These are phyloP conservation scores for Talpa occidentalis DNA, from an alignment of 2,113 vertebrate genomes.

Conservation along the genomic window DNA sequence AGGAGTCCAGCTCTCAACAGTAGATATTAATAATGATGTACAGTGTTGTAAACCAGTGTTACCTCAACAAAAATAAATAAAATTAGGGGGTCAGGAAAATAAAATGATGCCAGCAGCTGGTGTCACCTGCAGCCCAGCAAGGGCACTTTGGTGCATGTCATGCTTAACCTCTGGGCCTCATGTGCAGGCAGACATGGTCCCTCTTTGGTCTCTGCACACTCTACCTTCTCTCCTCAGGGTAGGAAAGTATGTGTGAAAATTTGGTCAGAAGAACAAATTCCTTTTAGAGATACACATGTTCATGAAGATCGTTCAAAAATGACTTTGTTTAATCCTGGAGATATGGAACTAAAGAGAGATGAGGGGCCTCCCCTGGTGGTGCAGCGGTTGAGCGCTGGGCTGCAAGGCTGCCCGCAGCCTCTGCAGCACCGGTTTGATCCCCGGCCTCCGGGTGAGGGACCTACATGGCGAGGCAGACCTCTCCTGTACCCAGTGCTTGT, in stretches of 20 bases:
- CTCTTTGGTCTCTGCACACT: background rate
- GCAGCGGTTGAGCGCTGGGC: too few species aligned
- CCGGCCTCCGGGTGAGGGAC: too few species aligned
- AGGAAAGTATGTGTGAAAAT: background rate
- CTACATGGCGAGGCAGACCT: too few species aligned
- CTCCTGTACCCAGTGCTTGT: too few species aligned
- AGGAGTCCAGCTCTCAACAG: too few species aligned
- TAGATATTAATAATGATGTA: background rate
- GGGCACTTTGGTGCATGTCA: background rate
- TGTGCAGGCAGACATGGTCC: fast-evolving
- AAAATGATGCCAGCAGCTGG: background rate
- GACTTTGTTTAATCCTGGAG: background rate
- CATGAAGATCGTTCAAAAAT: background rate
- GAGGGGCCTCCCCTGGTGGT: too few species aligned
- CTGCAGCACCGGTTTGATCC: too few species aligned
- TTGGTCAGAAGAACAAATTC: background rate
- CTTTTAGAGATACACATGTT: background rate
- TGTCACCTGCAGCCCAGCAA: background rate
- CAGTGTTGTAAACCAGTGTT: too few species aligned
- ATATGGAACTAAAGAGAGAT: background rate
- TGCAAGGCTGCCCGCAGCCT: too few species aligned
- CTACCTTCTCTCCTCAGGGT: background rate
- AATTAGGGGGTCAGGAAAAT: too few species aligned
- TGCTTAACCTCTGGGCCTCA: background rate
- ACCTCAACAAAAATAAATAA: too few species aligned